Evolutionary conservation across 2,797 vertebrate species (phyloP).

Genomic region (Gobionotothen gibberifrons): DNA sequence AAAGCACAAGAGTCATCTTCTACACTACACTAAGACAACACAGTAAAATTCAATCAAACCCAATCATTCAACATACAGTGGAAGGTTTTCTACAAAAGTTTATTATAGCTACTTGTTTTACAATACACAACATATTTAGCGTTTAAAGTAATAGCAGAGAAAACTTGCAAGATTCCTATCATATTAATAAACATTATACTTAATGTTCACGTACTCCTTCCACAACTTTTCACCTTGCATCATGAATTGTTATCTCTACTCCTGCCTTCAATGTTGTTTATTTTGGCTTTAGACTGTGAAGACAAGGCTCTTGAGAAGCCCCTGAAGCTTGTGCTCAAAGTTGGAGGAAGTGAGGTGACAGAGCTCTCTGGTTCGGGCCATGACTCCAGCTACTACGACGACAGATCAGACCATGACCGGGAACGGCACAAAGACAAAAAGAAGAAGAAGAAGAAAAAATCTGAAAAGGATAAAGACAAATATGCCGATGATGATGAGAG

Average conservation of each 20-base stretch:
- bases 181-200: background rate
- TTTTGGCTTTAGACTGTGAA: slow-evolving; percentile 85
- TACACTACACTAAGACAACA: background rate
- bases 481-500: slow-evolving; percentile 94
- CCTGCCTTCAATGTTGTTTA: background rate
- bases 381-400: slow-evolving; percentile 97
- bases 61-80: background rate
- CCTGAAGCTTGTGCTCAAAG: slow-evolving; percentile 95
- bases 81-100: background rate
- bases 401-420: slow-evolving; percentile 94
- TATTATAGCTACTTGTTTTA: background rate
- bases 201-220: background rate
- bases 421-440: slow-evolving; percentile 97
- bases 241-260: background rate
- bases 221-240: background rate
- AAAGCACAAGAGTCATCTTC: background rate
- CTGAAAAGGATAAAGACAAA: slow-evolving; percentile 96
- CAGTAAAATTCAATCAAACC: background rate
- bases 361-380: slow-evolving; percentile 96
- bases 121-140: background rate
- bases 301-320: slow-evolving; percentile 95
- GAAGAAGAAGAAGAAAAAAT: slow-evolving; percentile 98
- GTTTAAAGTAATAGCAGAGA: background rate
- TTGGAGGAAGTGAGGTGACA: slow-evolving; percentile 96
- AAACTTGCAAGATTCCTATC: background rate